These are phyloP conservation scores for Mesitornis unicolor DNA, from an alignment of 2,113 vertebrate genomes.

Conservation along the genomic window DNA sequence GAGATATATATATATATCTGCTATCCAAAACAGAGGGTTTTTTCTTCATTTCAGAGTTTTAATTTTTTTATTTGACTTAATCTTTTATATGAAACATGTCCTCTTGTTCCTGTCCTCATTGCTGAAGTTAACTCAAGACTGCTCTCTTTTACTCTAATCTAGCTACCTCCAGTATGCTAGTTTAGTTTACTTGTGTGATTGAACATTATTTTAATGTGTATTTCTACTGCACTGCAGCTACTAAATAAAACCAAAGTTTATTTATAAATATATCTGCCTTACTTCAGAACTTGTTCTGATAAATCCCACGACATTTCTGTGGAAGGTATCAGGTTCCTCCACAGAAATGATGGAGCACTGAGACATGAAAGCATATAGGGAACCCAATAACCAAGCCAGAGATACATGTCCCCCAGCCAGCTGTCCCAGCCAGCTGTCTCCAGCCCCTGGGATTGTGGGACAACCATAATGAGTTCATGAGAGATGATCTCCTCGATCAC, in stretches of 20 bases:
- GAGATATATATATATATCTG: background rate
- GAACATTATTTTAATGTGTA: background rate
- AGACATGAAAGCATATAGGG: background rate
- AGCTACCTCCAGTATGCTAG: background rate
- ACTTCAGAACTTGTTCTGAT: background rate
- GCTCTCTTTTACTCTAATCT: background rate
- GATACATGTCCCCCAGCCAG: accelerated
- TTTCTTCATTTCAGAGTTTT: background rate
- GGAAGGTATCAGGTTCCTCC: background rate
- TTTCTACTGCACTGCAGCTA: background rate
- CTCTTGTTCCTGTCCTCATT: background rate
- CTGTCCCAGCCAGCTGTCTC: background rate
- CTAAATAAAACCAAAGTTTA: background rate
- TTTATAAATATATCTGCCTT: background rate
- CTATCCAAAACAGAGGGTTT: background rate
- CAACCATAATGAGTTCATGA: background rate
- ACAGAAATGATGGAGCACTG: background rate
- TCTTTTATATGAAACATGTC: background rate
- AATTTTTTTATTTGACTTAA: background rate
- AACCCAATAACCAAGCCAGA: background rate
- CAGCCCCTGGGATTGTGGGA: background rate
- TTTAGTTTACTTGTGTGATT: background rate
- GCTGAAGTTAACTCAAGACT: background rate
- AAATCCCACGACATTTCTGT: background rate
- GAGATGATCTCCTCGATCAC: background rate